These are phyloP conservation scores for Nematolebias whitei DNA, from an alignment of 2,113 vertebrate species.

Conservation along the genomic window DNA sequence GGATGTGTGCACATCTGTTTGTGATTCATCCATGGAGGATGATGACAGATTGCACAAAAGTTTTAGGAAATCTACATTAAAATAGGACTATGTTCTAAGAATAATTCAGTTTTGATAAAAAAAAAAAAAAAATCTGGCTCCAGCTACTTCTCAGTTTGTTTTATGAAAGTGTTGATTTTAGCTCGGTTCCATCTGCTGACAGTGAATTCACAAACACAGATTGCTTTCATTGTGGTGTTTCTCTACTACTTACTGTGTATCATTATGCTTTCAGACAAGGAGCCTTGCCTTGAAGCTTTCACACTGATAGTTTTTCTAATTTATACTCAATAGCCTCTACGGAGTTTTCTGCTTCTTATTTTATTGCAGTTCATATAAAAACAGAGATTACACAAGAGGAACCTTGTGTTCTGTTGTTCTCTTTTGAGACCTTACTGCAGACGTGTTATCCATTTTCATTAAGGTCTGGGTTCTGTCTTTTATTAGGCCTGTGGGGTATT, in stretches of 20 bases:
- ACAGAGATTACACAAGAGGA: neutral
- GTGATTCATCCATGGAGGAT: neutral
- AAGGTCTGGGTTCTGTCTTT: too few species aligned
- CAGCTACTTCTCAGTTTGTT: neutral
- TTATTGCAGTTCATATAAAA: neutral
- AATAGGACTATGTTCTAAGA: neutral
- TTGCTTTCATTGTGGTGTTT: constrained; percentile 1
- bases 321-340: neutral
- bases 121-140: neutral
- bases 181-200: constrained; percentile 24
- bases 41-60: neutral
- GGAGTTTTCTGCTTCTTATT: constrained; percentile 4
- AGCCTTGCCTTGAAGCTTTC: constrained; percentile 2
- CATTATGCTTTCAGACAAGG: constrained; percentile 6
- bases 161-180: neutral
- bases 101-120: neutral
- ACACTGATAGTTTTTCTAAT: neutral
- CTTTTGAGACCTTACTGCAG: neutral
- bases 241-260: neutral
- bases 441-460: neutral
- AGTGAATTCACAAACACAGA: constrained; percentile 20
- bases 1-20: neutral
- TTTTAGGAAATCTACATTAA: neutral
- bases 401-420: neutral
- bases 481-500: too few species aligned